These are phyloP conservation scores for Beris morrisii DNA, from an alignment of 2,888 invertebrate species.

Conservation along the genomic window DNA sequence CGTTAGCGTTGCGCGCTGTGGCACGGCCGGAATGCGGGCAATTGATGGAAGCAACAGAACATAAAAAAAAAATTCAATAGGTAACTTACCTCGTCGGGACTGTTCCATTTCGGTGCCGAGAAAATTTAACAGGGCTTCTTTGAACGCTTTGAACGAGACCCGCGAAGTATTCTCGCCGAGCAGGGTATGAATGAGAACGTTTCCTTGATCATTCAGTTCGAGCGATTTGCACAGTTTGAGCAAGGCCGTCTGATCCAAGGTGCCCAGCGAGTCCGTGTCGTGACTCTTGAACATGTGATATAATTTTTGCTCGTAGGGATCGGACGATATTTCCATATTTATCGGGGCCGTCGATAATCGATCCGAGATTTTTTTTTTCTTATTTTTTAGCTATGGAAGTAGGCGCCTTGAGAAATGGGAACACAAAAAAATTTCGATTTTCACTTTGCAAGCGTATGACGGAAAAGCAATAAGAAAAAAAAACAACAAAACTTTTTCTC, in stretches of 20 bases:
- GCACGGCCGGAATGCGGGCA: background rate
- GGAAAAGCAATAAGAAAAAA: no score
- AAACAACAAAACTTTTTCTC: no score
- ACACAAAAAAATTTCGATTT: conserved; percentile 12
- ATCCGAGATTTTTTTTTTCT: conserved; percentile 6
- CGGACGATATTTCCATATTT: conserved; percentile 54
- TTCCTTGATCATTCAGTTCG: conserved; percentile 73
- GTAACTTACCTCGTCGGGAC: conserved; percentile 22
- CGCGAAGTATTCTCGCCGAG: conserved; percentile 56
- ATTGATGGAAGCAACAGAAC: background rate
- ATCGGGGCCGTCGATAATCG: conserved; percentile 19
- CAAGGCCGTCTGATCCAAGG: conserved; percentile 68
- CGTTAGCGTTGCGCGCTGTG: background rate
- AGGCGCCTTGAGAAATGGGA: conserved; percentile 1
- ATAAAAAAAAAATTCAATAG: background rate
- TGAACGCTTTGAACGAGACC: conserved; percentile 74
- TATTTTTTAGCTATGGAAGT: no score
- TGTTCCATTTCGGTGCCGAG: conserved; percentile 62
- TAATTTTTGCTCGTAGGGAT: conserved; percentile 81
- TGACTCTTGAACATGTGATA: conserved; percentile 79
- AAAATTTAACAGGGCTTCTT: conserved; percentile 72
- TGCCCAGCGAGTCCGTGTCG: conserved; percentile 69
- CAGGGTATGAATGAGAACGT: conserved; percentile 64
- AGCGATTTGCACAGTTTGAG: conserved; percentile 72
- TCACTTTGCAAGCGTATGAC: conserved; percentile 8